A percentile compares a stretch with the other conserved stretches of the same genome.
These are phyloP conservation scores for Plecotus auritus DNA, from an alignment of 2,113 vertebrate genomes.

Conservation along the genomic window DNA sequence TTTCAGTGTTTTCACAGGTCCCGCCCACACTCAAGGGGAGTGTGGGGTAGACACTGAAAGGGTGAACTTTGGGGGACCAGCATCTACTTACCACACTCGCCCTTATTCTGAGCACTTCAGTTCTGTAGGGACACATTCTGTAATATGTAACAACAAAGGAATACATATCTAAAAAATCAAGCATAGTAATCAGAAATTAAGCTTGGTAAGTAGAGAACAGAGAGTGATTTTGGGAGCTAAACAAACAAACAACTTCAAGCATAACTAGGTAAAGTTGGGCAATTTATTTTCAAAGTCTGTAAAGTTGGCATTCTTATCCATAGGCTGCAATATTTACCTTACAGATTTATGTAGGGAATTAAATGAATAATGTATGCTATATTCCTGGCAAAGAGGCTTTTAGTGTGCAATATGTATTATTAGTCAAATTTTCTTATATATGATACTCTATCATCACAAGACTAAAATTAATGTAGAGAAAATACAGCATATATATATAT, in stretches of 20 bases:
- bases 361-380: not conserved
- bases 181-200: fast-evolving
- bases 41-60: not conserved
- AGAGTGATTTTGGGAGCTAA: not conserved
- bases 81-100: not conserved
- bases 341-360: not conserved
- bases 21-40: fast-evolving
- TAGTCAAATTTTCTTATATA: not conserved
- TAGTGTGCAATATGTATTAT: not conserved
- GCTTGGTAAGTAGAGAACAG: fast-evolving
- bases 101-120: not conserved
- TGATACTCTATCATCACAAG: not conserved
- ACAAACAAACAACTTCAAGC: not conserved
- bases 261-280: fast-evolving
- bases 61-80: too few species aligned
- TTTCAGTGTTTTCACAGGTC: not conserved
- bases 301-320: not conserved
- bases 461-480: not conserved
- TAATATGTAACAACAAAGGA: too few species aligned
- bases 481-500: not conserved
- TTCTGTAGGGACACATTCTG: not conserved
- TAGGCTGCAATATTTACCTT: not conserved
- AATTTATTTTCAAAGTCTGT: not conserved
- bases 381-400: not conserved
- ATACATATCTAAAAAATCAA: not conserved